Base-by-base conservation (phyloP, 2,888 invertebrate species). In the Noctua comes region DNA sequence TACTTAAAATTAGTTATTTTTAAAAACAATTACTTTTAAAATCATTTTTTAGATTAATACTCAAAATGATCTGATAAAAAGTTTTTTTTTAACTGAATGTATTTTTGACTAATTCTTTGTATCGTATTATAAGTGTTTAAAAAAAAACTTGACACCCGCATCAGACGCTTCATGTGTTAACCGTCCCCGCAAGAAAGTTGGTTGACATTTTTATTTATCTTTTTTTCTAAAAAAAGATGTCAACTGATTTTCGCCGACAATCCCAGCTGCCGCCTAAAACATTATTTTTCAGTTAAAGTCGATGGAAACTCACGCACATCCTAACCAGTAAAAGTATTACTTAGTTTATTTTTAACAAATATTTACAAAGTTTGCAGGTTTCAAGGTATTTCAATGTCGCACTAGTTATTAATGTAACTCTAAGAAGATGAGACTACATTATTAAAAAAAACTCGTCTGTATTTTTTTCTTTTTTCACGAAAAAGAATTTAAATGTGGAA, bases 381-480 rank as follows among this genome's bases (percentile, higher is more conserved):
- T 68, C 66, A 79, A 81, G 68, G 85, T 82, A 72, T 80, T 92
- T 92, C 86, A 92, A 87, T 91, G 89, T 91, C 88, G 91, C 91
- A 91, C 89, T 90, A 48, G 48, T 48, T 86, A 43, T 68, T 24
- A 21, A 43, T 66, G 6, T 79, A 77, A 70, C 5, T 77, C 64
- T 76, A 66, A 51, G 73, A 79, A 79, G 88, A 79, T 87, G 87
- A 77, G 89, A 54, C 31, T 84, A 76, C 87, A 80, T 80, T 84
- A 40, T 27, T 10, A 73, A 31, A 59, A 79, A 59, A 59, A 31
- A n/a, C 48, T 73, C 24, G 62, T 80, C 48, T 82, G 27, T 18
- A 77, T 48, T 64, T 43, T 40, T 16, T 3, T 24, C 0, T 48
- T 27, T 64, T 68, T 79, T 64, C 4, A 6, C 18, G 7, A 70